Percentiles rank a stretch among this genome's conserved stretches.
These are phyloP conservation scores for Brachypodius melanocephalos DNA, from an alignment of 2,113 vertebrate genomes.

Conservation along the genomic window DNA sequence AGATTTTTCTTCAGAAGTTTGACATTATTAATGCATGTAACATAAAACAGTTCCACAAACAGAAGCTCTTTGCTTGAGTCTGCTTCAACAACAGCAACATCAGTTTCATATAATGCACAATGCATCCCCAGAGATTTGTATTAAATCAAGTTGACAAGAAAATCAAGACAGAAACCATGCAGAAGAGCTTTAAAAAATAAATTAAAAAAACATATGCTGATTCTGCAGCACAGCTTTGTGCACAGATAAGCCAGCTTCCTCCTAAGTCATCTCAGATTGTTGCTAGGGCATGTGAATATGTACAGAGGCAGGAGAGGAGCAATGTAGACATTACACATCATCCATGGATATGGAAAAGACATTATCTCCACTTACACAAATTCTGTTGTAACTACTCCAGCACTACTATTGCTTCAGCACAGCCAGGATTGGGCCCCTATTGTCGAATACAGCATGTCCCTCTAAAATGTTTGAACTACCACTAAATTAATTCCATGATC, in stretches of 20 bases:
- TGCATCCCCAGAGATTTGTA: neutral
- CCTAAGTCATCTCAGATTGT: neutral
- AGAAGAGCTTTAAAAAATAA: conserved; percentile 31
- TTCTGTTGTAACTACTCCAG: neutral
- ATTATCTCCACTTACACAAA: neutral
- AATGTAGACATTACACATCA: neutral
- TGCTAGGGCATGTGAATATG: neutral
- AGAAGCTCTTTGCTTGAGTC: neutral
- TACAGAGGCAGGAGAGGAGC: neutral
- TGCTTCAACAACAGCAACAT: neutral
- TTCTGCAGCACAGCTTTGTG: neutral
- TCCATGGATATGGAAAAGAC: neutral
- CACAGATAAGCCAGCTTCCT: neutral
- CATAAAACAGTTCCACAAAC: conserved; percentile 8
- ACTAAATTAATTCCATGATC: neutral
- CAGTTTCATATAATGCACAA: neutral
- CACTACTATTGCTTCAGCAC: neutral
- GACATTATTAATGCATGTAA: neutral
- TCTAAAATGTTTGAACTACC: neutral
- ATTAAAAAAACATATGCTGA: neutral
- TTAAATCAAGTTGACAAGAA: conserved; percentile 49
- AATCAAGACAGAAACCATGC: conserved; percentile 31
- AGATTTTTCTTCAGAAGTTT: conserved; percentile 7
- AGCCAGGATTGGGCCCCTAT: neutral
- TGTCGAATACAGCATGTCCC: neutral